phyloP scores from a whole-genome alignment of 2,797 vertebrate species.

The Tokudaia muenninki region DNA sequence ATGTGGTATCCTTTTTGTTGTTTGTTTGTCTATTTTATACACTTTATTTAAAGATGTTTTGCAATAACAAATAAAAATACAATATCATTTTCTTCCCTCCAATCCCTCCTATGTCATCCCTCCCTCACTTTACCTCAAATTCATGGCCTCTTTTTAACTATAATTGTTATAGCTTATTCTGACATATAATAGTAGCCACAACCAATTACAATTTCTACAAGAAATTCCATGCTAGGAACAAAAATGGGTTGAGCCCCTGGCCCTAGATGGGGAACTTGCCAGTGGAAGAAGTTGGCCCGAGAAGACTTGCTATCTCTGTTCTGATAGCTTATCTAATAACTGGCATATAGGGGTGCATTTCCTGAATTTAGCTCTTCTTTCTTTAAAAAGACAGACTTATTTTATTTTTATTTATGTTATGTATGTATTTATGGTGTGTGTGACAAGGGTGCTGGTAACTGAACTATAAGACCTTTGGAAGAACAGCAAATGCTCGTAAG shows the following conservation, averaged over 20 bases:
- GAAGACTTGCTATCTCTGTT: not conserved
- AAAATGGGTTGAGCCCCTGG: not conserved
- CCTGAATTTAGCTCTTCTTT: not conserved
- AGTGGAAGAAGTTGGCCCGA: not conserved
- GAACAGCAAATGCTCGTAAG: not conserved
- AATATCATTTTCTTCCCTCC: not conserved
- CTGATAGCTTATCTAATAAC: not conserved
- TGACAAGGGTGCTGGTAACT: not conserved
- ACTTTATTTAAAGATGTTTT: not conserved
- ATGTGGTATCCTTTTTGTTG: no score
- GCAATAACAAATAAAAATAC: not conserved
- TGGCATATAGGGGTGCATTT: no score
- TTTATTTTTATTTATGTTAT: not conserved
- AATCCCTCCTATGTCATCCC: not conserved
- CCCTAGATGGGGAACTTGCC: not conserved
- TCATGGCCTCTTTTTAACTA: not conserved
- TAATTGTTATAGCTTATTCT: not conserved
- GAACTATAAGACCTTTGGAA: not conserved
- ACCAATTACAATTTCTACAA: not conserved
- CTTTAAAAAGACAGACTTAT: not conserved
- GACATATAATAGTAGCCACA: not conserved
- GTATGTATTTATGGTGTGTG: not conserved
- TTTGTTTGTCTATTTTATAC: not conserved
- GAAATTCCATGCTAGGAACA: not conserved
- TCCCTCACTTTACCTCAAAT: not conserved